These are phyloP conservation scores for Bothrops alternatus DNA, from an alignment of 2,797 vertebrate species.

Conservation along the genomic window DNA sequence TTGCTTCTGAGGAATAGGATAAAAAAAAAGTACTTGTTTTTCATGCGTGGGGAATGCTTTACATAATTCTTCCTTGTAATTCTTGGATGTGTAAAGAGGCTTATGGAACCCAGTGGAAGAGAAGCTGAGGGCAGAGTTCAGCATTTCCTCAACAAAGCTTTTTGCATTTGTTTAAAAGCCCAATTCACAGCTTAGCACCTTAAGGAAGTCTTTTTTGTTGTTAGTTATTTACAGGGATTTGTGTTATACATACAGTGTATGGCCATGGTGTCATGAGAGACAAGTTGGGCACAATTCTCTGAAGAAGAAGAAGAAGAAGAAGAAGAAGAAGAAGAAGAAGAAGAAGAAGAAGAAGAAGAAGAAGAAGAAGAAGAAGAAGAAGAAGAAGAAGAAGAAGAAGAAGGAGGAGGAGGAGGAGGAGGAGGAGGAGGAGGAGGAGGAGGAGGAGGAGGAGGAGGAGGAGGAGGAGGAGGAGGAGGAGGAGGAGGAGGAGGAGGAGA, in stretches of 20 bases:
- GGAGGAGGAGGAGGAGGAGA: no score
- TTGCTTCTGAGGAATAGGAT: neutral
- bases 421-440: no score
- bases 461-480: no score
- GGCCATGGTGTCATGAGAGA: neutral
- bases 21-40: neutral
- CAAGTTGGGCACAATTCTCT: neutral
- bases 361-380: no score
- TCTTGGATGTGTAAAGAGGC: neutral
- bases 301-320: no score
- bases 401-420: no score
- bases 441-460: rapidly evolving
- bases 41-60: neutral
- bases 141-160: neutral
- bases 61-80: neutral
- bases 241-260: neutral
- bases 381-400: no score
- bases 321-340: neutral
- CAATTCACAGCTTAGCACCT: neutral
- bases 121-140: neutral
- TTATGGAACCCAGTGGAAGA: neutral
- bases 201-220: neutral
- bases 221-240: neutral
- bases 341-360: no score
- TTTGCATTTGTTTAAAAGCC: neutral